phyloP scores from a whole-genome alignment of 2,888 invertebrate species.

The Patella ulyssiponensis region DNA sequence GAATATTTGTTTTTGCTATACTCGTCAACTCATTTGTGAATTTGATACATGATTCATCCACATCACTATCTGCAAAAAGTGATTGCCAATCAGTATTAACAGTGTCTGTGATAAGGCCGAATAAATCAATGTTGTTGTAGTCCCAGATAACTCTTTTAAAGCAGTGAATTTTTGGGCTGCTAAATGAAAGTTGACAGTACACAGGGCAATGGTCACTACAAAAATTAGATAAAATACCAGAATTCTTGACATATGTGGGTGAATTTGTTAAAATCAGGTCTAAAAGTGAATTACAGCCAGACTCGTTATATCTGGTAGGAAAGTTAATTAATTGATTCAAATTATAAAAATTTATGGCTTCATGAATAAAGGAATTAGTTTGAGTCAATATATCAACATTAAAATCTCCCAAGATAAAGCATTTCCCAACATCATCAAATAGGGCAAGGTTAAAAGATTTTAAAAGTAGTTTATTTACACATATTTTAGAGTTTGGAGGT shows the following conservation, averaged over 20 bases:
- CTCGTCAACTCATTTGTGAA: background rate
- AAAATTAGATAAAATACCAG: background rate
- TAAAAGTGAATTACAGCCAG: background rate
- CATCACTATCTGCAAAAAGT: background rate
- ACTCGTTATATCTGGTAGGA: conserved; percentile 1
- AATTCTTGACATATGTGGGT: background rate
- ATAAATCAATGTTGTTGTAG: background rate
- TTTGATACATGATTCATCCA: background rate
- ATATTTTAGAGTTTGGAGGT: background rate
- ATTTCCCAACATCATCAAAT: background rate
- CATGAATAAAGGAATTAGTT: conserved; percentile 10
- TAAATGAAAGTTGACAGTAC: background rate
- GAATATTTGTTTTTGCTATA: background rate
- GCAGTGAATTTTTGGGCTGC: background rate
- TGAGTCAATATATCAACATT: background rate
- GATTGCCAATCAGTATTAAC: background rate
- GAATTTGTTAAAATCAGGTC: background rate
- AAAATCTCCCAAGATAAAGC: conserved; percentile 13
- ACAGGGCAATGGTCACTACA: conserved; percentile 9
- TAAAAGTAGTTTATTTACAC: background rate
- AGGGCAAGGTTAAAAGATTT: background rate
- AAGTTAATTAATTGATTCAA: background rate
- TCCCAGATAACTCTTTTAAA: background rate
- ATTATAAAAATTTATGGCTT: background rate
- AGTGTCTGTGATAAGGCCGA: background rate